Base-by-base conservation (phyloP, 2,888 invertebrate genomes). In the Tachina lurida region DNA sequence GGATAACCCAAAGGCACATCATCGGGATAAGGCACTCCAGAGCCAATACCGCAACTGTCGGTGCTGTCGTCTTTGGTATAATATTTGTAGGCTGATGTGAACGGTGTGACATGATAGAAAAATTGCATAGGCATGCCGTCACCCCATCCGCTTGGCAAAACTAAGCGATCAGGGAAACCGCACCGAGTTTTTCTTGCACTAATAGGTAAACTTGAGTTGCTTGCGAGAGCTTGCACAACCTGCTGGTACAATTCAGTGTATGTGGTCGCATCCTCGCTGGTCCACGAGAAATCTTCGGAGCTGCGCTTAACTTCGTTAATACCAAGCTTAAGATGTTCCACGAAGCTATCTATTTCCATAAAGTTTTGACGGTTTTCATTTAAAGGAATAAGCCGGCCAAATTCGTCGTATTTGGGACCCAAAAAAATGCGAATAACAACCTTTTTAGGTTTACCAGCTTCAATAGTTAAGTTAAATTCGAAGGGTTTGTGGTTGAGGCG, bases 1-100 rank as follows among this genome's bases (percentile, higher is more conserved):
- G 96, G 96, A 94, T 95, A 97, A 75, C 96, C 96, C 89, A 95
- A 93, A 63, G 96, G 94, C 91, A 94, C 94, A 87, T 93, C 94
- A 91, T 96, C 96, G 65, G 95, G 93, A 76, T 91, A 89, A 70
- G 93, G 90, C 93, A 94, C 91, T 91, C 94, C 95, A 89, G 93
- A 93, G 88, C 94, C 94, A 84, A 94, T 92, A 87, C 93, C 94
- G 82, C 94, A 93, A 71, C 93, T 88, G 86, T 94, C 94, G 85
- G 93, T 94, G 87, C 93, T 93, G 82, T 31, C 31, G 31, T 31
- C 31, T 31, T 31, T 22, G 93, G 93, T 81, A 92, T 22, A 22
- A 22, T 22, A 3, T 22, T 22, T 31, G 31, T 31, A 93, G 73
- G 92, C 92, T 74, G 94, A 94, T 43, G 93, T 93, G 89, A 94